phyloP scores from a whole-genome alignment of 2,888 invertebrate genomes.

The Pyrrhia umbra region DNA sequence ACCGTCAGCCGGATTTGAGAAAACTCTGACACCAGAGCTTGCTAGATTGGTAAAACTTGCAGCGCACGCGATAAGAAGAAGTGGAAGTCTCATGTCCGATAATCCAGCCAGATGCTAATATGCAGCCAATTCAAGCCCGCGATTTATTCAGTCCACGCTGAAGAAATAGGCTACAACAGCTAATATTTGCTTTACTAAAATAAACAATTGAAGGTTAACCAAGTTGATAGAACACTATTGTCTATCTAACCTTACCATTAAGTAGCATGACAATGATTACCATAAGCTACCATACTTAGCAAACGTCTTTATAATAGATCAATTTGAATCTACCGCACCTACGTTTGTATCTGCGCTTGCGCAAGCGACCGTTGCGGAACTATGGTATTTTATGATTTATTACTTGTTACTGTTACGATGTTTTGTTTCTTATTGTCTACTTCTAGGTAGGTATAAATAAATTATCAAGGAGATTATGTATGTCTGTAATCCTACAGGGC shows the following conservation, averaged over 20 bases:
- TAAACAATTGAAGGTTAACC: background rate
- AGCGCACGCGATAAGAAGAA: too few relatives aligned
- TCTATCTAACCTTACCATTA: background rate
- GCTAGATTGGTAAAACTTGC: too few relatives aligned
- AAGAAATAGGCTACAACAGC: too few relatives aligned
- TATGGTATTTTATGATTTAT: slow-evolving; percentile 32
- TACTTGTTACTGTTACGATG: slow-evolving; percentile 28
- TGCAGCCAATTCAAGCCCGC: too few relatives aligned
- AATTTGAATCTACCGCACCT: slow-evolving; percentile 45
- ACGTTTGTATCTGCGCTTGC: slow-evolving; percentile 52
- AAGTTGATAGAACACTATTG: background rate
- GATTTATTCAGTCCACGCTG: too few relatives aligned
- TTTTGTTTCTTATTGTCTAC: slow-evolving; percentile 26
- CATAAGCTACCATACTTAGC: background rate
- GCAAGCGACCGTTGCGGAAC: slow-evolving; percentile 37
- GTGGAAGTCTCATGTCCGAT: too few relatives aligned
- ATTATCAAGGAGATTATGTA: too few relatives aligned
- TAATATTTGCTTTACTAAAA: background rate
- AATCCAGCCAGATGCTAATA: too few relatives aligned
- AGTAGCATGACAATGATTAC: background rate
- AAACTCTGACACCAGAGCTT: too few relatives aligned
- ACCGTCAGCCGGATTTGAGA: too few relatives aligned
- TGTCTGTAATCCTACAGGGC: too few relatives aligned
- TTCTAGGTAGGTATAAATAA: too few relatives aligned
- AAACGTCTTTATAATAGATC: slow-evolving; percentile 24